Evolutionary conservation across 2,888 invertebrate species (phyloP).

Genomic region (Geophilus truncorum): DNA sequence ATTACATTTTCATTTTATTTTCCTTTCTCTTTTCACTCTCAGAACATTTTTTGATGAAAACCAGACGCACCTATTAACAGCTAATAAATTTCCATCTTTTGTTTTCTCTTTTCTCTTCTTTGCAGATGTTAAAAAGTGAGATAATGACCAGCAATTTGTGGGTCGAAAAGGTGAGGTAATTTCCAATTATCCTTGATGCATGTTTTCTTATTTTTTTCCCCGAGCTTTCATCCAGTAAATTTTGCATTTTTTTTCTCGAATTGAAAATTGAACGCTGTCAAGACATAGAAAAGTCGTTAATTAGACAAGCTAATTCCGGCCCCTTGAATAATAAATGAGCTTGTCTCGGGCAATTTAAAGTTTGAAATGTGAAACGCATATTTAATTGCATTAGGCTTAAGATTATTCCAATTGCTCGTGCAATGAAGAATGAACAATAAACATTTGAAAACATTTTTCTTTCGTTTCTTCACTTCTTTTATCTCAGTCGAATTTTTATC

Average conservation of each 20-base stretch:
- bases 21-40: neutral
- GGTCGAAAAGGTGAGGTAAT: slow-evolving; percentile 83
- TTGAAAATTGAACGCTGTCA: slow-evolving; percentile 24
- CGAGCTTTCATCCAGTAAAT: too few relatives aligned
- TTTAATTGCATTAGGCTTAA: slow-evolving; percentile 16
- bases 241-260: neutral
- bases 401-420: neutral
- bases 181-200: neutral
- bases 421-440: neutral
- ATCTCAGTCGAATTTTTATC: neutral
- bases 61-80: neutral
- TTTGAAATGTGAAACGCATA: slow-evolving; percentile 25
- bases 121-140: slow-evolving; percentile 96
- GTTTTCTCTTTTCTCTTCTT: slow-evolving; percentile 49
- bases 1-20: neutral
- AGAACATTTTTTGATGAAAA: neutral
- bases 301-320: slow-evolving; percentile 21
- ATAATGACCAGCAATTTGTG: slow-evolving; percentile 98
- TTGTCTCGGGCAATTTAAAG: slow-evolving; percentile 7
- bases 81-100: neutral
- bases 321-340: slow-evolving; percentile 13
- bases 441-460: neutral
- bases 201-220: neutral
- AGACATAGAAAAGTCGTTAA: slow-evolving; percentile 13
- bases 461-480: neutral